These are phyloP conservation scores for Xestoiulus laeticollis DNA, from an alignment of 2,888 invertebrate genomes.

Conservation along the genomic window DNA sequence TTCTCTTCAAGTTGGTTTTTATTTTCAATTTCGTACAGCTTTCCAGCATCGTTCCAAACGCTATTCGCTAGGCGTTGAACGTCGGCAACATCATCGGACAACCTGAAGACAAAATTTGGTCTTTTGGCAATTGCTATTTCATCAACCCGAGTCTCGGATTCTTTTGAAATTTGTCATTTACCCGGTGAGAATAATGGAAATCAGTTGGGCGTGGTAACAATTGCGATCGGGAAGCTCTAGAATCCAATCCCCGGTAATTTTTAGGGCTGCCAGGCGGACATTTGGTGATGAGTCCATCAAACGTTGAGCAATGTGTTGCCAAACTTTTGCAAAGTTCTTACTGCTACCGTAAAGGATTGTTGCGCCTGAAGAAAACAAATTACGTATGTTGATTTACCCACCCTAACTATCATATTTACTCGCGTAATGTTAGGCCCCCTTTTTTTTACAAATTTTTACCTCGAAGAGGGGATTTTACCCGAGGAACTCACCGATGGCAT, in stretches of 20 bases:
- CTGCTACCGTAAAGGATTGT: background rate
- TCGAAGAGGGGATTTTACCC: background rate
- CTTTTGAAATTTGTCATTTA: too few relatives aligned
- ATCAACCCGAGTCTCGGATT: too few relatives aligned
- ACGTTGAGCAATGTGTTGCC: constrained; percentile 44
- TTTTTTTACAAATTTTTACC: too few relatives aligned
- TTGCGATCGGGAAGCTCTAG: constrained; percentile 43
- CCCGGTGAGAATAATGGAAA: constrained; percentile 49
- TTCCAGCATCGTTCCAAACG: constrained; percentile 78
- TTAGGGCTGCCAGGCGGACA: constrained; percentile 9
- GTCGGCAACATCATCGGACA: constrained; percentile 79
- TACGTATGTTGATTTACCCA: too few relatives aligned
- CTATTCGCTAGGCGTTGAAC: constrained; percentile 72
- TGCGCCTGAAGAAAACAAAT: background rate
- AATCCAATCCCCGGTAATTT: constrained; percentile 47
- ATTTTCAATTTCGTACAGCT: constrained; percentile 84
- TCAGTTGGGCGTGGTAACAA: constrained; percentile 12
- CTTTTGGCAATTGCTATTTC: too few relatives aligned
- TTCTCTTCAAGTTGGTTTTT: constrained; percentile 85
- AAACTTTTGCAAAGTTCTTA: background rate
- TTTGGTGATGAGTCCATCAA: constrained; percentile 24
- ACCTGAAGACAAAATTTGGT: background rate
- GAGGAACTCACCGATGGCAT: background rate
- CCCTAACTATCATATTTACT: too few relatives aligned
- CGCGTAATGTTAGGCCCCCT: too few relatives aligned